Conservation (phyloP, 2,113 vertebrate genomes). For the Turnix velox region DNA sequence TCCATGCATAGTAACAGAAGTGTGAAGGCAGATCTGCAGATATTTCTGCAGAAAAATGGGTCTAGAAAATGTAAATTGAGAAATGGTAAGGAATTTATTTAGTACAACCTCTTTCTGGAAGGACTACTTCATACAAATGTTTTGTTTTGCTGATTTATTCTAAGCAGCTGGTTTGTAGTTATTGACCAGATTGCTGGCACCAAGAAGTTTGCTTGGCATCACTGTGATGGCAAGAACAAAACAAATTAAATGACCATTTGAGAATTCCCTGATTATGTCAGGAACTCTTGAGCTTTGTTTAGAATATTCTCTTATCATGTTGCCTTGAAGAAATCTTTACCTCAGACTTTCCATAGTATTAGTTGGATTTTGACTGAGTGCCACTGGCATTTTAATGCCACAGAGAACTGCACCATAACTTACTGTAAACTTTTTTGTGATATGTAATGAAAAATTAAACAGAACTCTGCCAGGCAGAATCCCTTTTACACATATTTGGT, state of each 20-base stretch:
- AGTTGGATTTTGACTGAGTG: background rate
- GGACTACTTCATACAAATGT: background rate
- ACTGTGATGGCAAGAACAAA: background rate
- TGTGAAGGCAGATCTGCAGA: background rate
- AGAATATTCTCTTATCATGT: rapidly evolving
- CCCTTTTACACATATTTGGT: background rate
- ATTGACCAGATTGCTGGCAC: background rate
- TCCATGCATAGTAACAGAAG: background rate
- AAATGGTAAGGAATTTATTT: background rate
- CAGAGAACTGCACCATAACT: background rate
- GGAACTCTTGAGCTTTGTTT: background rate
- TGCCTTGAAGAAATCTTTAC: background rate
- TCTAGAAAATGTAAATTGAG: background rate
- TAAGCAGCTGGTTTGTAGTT: background rate
- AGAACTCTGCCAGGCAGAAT: background rate
- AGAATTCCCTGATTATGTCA: background rate
- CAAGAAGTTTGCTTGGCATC: background rate
- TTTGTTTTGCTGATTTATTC: background rate
- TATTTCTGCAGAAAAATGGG: background rate
- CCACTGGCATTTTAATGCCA: background rate
- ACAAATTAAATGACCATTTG: background rate
- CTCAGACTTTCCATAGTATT: background rate
- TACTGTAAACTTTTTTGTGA: background rate
- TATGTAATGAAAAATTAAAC: background rate
- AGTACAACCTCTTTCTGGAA: background rate